Conservation (phyloP, 1,140 invertebrate species). For the Acromyrmex echinatior region DNA sequence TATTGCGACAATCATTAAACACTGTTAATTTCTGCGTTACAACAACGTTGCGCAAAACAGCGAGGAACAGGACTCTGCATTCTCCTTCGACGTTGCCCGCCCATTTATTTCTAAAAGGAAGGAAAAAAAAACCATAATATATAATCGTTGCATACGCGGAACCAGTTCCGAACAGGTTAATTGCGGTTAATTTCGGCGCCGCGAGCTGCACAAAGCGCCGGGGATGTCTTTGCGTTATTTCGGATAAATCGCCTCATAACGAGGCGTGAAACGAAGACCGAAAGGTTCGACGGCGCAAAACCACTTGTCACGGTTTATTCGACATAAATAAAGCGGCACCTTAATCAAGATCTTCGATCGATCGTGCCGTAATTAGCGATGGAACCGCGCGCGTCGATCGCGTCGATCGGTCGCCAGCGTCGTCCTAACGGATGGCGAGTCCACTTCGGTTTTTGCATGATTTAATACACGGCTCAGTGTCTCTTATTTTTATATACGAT, state of each 20-base stretch:
- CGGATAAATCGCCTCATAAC: slow-evolving; percentile 17
- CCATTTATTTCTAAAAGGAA: slow-evolving; percentile 2
- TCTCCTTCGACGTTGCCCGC: background rate
- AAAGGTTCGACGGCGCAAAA: background rate
- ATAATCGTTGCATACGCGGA: background rate
- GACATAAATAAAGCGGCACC: slow-evolving; percentile 2
- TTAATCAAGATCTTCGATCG: slow-evolving; percentile 26
- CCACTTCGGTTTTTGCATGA: background rate
- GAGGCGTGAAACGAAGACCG: slow-evolving; percentile 33
- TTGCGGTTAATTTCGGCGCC: background rate
- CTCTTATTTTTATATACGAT: slow-evolving; percentile 19
- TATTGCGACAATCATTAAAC: background rate
- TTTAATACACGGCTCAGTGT: slow-evolving; percentile 42
- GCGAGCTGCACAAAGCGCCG: background rate
- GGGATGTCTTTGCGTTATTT: background rate
- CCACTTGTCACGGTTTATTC: slow-evolving; percentile 27
- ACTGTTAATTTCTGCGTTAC: slow-evolving; percentile 19
- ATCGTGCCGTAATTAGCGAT: slow-evolving; percentile 32
- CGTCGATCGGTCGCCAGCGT: background rate
- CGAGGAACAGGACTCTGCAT: slow-evolving; percentile 20
- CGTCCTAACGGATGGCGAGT: background rate
- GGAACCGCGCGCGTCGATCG: slow-evolving; percentile 8
- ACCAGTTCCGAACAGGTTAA: background rate
- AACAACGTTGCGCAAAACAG: slow-evolving; percentile 10
- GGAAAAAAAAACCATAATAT: background rate